phyloP scores from a whole-genome alignment of 2,797 vertebrate species.

The Alfaro cultratus region DNA sequence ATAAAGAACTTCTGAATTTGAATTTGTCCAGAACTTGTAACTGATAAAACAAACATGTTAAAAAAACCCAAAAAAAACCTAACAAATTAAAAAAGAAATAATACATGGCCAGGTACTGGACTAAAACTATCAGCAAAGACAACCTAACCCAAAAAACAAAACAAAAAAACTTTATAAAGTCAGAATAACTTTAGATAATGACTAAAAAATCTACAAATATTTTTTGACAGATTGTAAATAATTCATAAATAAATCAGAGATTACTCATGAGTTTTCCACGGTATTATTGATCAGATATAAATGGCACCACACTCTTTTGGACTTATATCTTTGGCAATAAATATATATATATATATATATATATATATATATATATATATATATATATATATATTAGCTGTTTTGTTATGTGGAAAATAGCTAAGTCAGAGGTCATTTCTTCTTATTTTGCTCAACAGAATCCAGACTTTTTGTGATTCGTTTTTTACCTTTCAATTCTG shows the following conservation, averaged over 20 bases:
- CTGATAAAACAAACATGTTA: background rate
- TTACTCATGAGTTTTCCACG: background rate
- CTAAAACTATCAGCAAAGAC: background rate
- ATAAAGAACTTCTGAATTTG: too few species aligned
- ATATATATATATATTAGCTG: fast-evolving
- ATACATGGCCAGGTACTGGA: background rate
- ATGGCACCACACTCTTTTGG: background rate
- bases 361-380: background rate
- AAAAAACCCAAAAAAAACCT: background rate
- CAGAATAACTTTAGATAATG: background rate
- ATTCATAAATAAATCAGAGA: background rate
- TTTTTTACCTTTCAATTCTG: background rate
- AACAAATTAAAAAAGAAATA: too few species aligned
- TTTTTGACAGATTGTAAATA: background rate
- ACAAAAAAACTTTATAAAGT: background rate
- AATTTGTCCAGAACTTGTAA: background rate
- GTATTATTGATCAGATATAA: background rate
- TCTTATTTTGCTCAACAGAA: background rate
- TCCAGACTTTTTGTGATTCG: background rate
- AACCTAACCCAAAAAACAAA: background rate
- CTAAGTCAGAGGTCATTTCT: background rate
- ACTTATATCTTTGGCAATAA: background rate
- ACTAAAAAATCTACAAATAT: background rate
- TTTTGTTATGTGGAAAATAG: background rate
- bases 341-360: background rate